These are phyloP conservation scores for Trisateles emortualis DNA, from an alignment of 2,888 invertebrate species.

Conservation along the genomic window DNA sequence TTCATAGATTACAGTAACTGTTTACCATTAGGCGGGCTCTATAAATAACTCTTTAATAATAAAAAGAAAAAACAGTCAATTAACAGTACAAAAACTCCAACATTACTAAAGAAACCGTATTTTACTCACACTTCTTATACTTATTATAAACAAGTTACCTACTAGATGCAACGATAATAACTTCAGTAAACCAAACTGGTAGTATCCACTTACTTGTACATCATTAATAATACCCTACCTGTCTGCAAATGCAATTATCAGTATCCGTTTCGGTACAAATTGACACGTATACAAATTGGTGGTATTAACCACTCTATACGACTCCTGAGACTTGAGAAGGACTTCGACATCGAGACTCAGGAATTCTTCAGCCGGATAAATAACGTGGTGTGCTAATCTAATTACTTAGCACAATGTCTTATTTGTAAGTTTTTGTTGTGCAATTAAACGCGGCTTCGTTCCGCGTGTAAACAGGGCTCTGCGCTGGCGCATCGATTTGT, in stretches of 20 bases:
- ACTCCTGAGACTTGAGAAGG: slow-evolving; percentile 38
- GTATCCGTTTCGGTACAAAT: slow-evolving; percentile 62
- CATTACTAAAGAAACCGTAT: not conserved
- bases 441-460: slow-evolving; percentile 72
- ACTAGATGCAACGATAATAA: slow-evolving; percentile 28
- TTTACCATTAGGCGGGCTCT: too few species aligned
- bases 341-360: slow-evolving; percentile 32
- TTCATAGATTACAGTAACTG: too few species aligned
- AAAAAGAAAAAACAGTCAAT: not conserved
- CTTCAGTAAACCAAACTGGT: slow-evolving; percentile 37
- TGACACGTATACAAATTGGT: slow-evolving; percentile 59
- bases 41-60: too few species aligned
- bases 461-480: slow-evolving; percentile 67
- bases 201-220: slow-evolving; percentile 40
- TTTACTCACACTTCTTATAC: slow-evolving; percentile 5
- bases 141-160: slow-evolving; percentile 10
- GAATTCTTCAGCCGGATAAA: slow-evolving; percentile 51
- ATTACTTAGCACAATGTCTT: slow-evolving; percentile 84
- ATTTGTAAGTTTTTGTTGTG: slow-evolving; percentile 79
- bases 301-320: slow-evolving; percentile 63
- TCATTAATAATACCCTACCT: slow-evolving; percentile 54
- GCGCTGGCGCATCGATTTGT: slow-evolving; percentile 62
- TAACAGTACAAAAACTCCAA: not conserved
- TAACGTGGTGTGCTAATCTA: slow-evolving; percentile 80
- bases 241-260: slow-evolving; percentile 56